Evolutionary conservation across 2,888 invertebrate species (phyloP), one percentile per base, ranked within the genome.

Genomic region (Drosophila helvetica): DNA sequence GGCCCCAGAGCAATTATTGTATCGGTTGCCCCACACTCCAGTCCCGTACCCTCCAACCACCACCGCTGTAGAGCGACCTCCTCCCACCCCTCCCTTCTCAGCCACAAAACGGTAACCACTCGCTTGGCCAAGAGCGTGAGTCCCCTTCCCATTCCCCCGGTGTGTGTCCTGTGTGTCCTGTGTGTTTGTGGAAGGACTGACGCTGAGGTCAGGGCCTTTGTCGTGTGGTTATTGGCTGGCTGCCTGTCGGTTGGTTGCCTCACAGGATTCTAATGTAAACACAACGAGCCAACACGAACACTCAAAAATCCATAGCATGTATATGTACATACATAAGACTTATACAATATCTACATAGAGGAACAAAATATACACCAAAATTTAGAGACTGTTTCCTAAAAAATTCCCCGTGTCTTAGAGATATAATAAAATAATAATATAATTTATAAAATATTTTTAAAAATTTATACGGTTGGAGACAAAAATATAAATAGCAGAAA

Each of bases 1-100:
- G 60, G 75, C 74, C 86, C 75, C 74, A 77, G 74, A 78, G 80
- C 84, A 85, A 88, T 88, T 88, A 88, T 87, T 88, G 82, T 86
- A 83, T 85, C 79, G 80, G 74, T 82, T 82, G 82, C 83, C 55
- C 65, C 22, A 61, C 46, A 60, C 51, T 50, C 50, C 33, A 33
- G 10, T 33, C 3, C 33, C 58, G 10, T 1, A 5, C 33, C 58
- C 56, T 62, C 42, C 59, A 15, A 38, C 51, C 66, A 53, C 54
- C 48, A 48, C 51, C 59, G 43, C 56, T 33, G 33, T 33, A 33
- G 15, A 53, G 46, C 22, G 17, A 61, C 46, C 59, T 58, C 66
- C 51, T 56, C 57, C 65, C 54, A 60, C n/a, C 19, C 38, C 45
- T 25, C 59, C 54, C 55, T 43, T 30, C 43, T 30, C 45, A n/a